These are phyloP conservation scores for Erythrolamprus reginae DNA, from an alignment of 2,113 vertebrate genomes.

Conservation along the genomic window DNA sequence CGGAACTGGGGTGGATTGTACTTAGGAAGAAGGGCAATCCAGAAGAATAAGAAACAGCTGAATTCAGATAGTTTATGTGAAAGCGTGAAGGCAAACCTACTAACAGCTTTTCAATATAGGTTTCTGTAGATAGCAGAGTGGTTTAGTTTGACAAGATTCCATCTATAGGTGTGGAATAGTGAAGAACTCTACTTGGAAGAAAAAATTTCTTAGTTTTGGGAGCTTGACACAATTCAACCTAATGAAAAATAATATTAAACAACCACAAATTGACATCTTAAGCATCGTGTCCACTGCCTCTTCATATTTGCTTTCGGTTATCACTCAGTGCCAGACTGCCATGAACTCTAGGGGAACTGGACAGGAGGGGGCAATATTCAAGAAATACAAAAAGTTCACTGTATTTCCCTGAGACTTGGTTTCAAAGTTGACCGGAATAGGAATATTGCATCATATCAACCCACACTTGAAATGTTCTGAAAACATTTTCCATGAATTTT, in stretches of 20 bases:
- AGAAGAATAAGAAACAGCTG: not conserved
- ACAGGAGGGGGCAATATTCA: not conserved
- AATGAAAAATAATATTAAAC: not conserved
- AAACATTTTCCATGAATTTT: not conserved
- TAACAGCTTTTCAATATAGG: not conserved
- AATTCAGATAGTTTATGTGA: not conserved
- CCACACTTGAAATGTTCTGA: not conserved
- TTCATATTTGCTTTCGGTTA: not conserved
- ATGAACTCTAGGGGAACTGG: not conserved
- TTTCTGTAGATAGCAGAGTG: not conserved
- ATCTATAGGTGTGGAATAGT: not conserved
- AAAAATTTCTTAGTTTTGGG: not conserved
- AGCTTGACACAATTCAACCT: not conserved
- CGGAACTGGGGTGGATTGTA: not conserved
- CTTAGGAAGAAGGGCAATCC: not conserved
- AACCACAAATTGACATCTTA: not conserved
- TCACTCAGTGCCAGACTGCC: not conserved
- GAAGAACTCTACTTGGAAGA: not conserved
- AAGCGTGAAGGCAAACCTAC: not conserved
- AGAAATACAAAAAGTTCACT: not conserved
- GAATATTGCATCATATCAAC: not conserved
- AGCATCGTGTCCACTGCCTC: not conserved
- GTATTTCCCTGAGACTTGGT: not conserved
- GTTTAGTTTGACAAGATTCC: not conserved
- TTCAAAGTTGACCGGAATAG: not conserved